phyloP scores from a whole-genome alignment of 2,797 vertebrate genomes.

The Acomys russatus region DNA sequence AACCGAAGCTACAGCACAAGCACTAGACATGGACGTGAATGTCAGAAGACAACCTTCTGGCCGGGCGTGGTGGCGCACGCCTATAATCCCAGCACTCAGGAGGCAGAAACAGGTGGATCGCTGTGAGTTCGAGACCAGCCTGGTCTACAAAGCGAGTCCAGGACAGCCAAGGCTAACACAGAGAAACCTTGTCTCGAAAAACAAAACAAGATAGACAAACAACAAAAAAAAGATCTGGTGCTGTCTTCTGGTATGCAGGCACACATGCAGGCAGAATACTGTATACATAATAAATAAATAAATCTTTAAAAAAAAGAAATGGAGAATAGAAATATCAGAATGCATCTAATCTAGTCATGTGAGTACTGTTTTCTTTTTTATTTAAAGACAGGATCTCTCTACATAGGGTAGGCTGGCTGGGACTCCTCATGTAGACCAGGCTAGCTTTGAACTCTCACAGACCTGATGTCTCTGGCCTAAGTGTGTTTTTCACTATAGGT shows the following conservation, averaged over 20 bases:
- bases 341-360: not conserved
- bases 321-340: not conserved
- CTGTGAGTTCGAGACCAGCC: too few relatives aligned
- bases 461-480: not conserved
- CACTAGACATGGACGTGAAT: not conserved
- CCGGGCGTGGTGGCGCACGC: too few relatives aligned
- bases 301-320: not conserved
- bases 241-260: too few relatives aligned
- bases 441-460: not conserved
- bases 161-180: too few relatives aligned
- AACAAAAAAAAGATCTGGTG: too few relatives aligned
- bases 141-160: too few relatives aligned
- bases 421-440: not conserved
- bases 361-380: not conserved
- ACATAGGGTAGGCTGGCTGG: not conserved
- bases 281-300: too few relatives aligned
- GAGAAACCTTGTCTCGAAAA: too few relatives aligned
- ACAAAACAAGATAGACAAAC: too few relatives aligned
- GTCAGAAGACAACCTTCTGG: not conserved
- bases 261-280: too few relatives aligned
- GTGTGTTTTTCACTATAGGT: not conserved
- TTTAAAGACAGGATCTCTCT: not conserved
- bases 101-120: too few relatives aligned
- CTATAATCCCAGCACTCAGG: too few relatives aligned
- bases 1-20: not conserved